A percentile compares a stretch with the other conserved stretches of the same genome.
phyloP scores from a whole-genome alignment of 2,888 invertebrate genomes.

The Horisme vitalbata region DNA sequence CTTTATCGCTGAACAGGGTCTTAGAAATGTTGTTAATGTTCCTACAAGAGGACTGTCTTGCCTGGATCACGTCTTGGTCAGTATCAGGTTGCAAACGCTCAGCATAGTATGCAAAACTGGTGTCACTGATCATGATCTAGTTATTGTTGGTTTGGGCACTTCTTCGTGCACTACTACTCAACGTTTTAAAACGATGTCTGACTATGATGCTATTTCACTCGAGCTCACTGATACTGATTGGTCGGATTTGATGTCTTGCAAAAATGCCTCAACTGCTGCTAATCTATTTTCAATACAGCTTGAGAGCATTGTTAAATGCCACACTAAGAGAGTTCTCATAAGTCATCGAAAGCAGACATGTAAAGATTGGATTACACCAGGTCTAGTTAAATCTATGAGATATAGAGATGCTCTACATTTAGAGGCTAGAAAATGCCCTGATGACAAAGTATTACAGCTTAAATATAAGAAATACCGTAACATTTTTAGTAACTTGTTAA shows the following conservation, averaged over 20 bases:
- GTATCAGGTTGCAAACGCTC: background rate
- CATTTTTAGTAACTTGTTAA: no score
- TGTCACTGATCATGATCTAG: background rate
- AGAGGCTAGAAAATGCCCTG: background rate
- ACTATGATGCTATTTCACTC: background rate
- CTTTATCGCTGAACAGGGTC: background rate
- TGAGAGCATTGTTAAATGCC: background rate
- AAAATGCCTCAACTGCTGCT: background rate
- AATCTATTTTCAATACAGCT: background rate
- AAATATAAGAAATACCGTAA: no score
- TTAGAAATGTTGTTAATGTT: background rate
- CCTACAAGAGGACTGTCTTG: background rate
- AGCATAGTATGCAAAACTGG: background rate
- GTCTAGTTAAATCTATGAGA: background rate
- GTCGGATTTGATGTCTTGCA: background rate
- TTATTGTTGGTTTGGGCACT: constrained; percentile 1
- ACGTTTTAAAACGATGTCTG: background rate
- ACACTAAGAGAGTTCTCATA: background rate
- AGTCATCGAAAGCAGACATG: background rate
- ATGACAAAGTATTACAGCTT: background rate
- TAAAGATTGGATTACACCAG: constrained; percentile 1
- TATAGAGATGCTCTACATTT: background rate
- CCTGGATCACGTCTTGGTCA: background rate
- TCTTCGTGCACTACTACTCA: background rate
- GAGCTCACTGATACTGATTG: background rate